phyloP scores from a whole-genome alignment of 2,888 invertebrate species.

The Acronicta alni region DNA sequence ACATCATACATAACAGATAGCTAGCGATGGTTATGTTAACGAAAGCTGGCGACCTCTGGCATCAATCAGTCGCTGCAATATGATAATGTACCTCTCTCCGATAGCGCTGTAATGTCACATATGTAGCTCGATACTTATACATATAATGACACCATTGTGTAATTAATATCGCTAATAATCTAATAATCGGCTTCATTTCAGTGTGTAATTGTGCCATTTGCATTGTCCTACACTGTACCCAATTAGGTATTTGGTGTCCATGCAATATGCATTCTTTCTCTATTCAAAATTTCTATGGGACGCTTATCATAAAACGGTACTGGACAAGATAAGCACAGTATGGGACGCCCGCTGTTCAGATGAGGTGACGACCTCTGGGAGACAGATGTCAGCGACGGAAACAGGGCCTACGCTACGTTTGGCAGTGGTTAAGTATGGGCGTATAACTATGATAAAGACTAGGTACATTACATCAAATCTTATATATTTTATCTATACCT shows the following conservation, averaged over 20 bases:
- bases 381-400: no score
- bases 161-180: slow-evolving; percentile 1
- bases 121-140: slow-evolving; percentile 12
- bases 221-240: background rate
- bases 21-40: slow-evolving; percentile 22
- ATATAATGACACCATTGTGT: slow-evolving; percentile 8
- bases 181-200: slow-evolving; percentile 3
- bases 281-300: no score
- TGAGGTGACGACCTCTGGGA: no score
- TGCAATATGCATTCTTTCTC: no score
- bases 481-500: no score
- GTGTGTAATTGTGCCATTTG: background rate
- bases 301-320: no score
- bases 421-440: no score
- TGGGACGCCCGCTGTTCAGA: no score
- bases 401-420: no score
- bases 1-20: slow-evolving; percentile 33
- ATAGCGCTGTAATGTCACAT: slow-evolving; percentile 52
- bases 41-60: slow-evolving; percentile 69
- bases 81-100: slow-evolving; percentile 61
- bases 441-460: no score
- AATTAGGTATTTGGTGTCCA: background rate
- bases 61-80: slow-evolving; percentile 74
- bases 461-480: no score
- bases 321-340: no score